Percentiles rank a stretch among this genome's conserved stretches.
Conservation (phyloP, 2,113 vertebrate genomes). For the Taurulus bubalis region DNA sequence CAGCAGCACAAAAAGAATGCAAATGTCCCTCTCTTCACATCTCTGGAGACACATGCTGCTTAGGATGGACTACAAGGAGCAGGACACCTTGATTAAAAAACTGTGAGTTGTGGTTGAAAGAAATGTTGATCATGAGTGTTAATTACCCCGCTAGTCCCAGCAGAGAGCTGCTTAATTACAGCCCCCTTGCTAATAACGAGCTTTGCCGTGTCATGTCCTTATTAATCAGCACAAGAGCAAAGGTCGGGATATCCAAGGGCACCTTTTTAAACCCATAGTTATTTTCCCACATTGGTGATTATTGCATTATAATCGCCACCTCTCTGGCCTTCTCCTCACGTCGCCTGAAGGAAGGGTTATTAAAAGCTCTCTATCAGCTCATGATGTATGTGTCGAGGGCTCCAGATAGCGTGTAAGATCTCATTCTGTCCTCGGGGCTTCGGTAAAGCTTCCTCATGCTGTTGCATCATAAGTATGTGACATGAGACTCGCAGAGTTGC, state of each 20-base stretch:
- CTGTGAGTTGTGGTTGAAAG: neutral
- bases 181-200: conserved; percentile 54
- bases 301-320: neutral
- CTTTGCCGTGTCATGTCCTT: conserved; percentile 15
- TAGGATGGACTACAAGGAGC: neutral
- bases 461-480: conserved; percentile 43
- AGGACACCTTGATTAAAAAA: neutral
- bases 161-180: conserved; percentile 57
- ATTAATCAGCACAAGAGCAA: conserved; percentile 19
- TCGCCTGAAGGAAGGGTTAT: conserved; percentile 6
- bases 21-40: neutral
- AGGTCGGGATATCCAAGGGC: neutral
- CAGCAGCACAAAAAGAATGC: no score
- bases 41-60: neutral
- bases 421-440: conserved; percentile 4
- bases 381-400: conserved; percentile 27
- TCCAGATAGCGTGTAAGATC: neutral
- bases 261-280: neutral
- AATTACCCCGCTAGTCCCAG: conserved; percentile 44
- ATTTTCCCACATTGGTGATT: neutral
- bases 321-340: conserved; percentile 19
- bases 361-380: conserved; percentile 14
- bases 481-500: conserved; percentile 27
- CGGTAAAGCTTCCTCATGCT: neutral
- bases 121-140: conserved; percentile 49